These are phyloP conservation scores for Micrastur ruficollis DNA, from an alignment of 2,797 vertebrate genomes.

Conservation along the genomic window DNA sequence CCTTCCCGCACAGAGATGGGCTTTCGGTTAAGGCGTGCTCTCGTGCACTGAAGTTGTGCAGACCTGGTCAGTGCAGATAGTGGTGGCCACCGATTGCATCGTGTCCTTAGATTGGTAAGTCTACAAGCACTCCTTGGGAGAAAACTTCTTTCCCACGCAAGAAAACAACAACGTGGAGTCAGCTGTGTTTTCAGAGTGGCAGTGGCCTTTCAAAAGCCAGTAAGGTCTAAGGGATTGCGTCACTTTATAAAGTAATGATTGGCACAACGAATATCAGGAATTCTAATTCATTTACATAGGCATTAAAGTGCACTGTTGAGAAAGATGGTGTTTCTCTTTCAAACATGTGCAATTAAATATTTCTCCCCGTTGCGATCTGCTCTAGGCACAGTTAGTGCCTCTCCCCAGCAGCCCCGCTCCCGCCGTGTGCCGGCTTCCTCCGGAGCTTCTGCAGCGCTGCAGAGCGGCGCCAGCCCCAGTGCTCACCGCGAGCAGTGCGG, in stretches of 20 bases:
- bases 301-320: constrained; percentile 12
- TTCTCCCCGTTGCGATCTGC: constrained; percentile 45
- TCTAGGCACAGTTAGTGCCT: constrained; percentile 45
- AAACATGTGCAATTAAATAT: constrained; percentile 60
- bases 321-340: constrained; percentile 35
- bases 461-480: neutral
- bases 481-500: neutral
- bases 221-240: constrained; percentile 49
- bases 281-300: constrained; percentile 58
- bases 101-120: neutral
- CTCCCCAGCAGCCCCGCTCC: constrained; percentile 21
- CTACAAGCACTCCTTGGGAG: neutral
- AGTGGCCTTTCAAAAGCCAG: constrained; percentile 37
- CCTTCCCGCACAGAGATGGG: neutral
- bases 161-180: neutral
- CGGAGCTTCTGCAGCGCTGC: neutral
- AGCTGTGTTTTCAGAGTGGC: neutral
- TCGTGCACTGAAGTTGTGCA: neutral
- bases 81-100: neutral
- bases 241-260: constrained; percentile 58
- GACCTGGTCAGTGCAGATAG: neutral
- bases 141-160: neutral
- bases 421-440: neutral
- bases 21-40: neutral
- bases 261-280: constrained; percentile 26